phyloP scores from a whole-genome alignment of 2,888 invertebrate species.

The Eupithecia centaureata region DNA sequence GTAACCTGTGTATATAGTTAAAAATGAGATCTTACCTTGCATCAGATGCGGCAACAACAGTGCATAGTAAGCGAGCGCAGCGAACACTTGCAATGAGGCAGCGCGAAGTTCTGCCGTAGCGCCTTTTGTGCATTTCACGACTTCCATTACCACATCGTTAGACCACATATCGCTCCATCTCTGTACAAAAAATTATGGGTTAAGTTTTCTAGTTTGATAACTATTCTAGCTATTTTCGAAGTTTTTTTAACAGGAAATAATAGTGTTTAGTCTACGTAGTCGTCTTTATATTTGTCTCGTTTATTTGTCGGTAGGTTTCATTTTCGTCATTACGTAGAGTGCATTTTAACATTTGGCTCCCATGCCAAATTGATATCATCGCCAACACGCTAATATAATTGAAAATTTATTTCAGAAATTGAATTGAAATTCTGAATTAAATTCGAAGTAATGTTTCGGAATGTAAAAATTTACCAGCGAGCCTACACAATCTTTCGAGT shows the following conservation, averaged over 20 bases:
- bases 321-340: neutral
- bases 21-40: constrained; percentile 57
- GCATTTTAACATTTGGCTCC: constrained; percentile 1
- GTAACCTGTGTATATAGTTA: no score
- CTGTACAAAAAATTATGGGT: constrained; percentile 45
- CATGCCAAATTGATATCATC: neutral
- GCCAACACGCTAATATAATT: neutral
- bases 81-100: constrained; percentile 60
- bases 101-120: constrained; percentile 64
- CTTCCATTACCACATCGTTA: constrained; percentile 53
- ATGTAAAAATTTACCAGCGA: neutral
- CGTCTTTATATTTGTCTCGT: neutral
- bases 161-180: constrained; percentile 71
- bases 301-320: neutral
- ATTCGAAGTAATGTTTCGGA: neutral
- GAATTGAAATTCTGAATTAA: neutral
- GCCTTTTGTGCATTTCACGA: constrained; percentile 52
- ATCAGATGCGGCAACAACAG: constrained; percentile 67
- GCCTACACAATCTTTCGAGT: neutral
- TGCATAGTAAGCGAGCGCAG: constrained; percentile 63
- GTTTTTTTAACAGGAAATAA: neutral
- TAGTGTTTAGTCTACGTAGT: neutral
- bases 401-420: neutral
- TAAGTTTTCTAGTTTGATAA: no score
- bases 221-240: neutral